Evolutionary conservation across 92 coral and sea anemone species (phyloP), one percentile per base, ranked within the genome.

Genomic region (Nematostella vectensis): DNA sequence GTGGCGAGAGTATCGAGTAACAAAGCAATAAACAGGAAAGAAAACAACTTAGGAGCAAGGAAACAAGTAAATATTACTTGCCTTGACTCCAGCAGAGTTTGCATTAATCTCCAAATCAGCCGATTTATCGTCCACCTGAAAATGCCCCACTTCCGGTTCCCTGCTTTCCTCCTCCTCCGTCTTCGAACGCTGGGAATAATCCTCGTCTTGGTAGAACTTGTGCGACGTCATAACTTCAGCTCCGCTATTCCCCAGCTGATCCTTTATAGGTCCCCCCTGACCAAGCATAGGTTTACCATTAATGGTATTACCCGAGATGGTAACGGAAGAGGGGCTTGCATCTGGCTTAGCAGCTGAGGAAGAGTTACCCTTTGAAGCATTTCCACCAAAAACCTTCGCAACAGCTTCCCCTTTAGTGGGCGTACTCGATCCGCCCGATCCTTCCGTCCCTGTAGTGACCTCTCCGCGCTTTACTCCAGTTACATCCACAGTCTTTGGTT

Each of bases 31-130:
- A n/a, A n/a, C n/a, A n/a, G n/a, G n/a, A n/a, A n/a, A n/a, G n/a
- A n/a, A n/a, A n/a, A n/a, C n/a, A n/a, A n/a, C n/a, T n/a, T n/a
- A n/a, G n/a, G n/a, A n/a, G n/a, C n/a, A n/a, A n/a, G n/a, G n/a
- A n/a, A n/a, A n/a, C n/a, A n/a, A n/a, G n/a, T n/a, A n/a, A n/a
- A n/a, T 6, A 33, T 33, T 33, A 15, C 40, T 15, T 33, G 15
- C 40, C 61, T 80, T 77, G 6, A 93, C 99, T 28, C 99, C 99
- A 13, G 93, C 89, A 4, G 99, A 93, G 59, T 93, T 88, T 11
- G 99, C 99, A 59, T 93, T 88, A 60, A 93, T 93, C 67, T 93
- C 99, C 58, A 93, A 69, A 74, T 93, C 99, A 0, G 99, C 99
- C 20, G 99, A 93, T 55, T 93, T 93, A 63, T 93, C 99, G 43